Conservation (phyloP, 2,888 invertebrate genomes). For the Trisateles emortualis region DNA sequence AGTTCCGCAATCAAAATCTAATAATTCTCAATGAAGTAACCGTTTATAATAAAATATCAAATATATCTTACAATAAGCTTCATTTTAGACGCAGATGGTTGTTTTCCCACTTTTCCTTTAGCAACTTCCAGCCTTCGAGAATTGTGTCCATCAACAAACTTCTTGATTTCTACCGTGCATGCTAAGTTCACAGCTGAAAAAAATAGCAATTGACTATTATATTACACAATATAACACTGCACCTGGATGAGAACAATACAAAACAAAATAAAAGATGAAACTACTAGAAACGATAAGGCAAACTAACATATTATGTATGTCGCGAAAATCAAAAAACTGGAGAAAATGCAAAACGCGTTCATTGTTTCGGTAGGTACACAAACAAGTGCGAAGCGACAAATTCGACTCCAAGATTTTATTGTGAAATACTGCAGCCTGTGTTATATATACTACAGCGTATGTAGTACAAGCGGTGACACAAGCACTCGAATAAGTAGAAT, state of each 20-base stretch:
- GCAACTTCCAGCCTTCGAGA: conserved; percentile 48
- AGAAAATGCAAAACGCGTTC: conserved; percentile 57
- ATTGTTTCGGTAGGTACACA: conserved; percentile 52
- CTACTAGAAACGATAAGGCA: neutral
- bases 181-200: conserved; percentile 53
- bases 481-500: conserved; percentile 22
- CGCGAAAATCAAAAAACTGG: conserved; percentile 46
- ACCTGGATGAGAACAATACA: neutral
- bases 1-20: too few species aligned
- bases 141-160: conserved; percentile 61
- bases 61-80: conserved; percentile 51
- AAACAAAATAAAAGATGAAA: neutral
- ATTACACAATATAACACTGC: neutral
- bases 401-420: conserved; percentile 38
- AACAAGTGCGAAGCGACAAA: conserved; percentile 26
- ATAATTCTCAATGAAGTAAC: too few species aligned
- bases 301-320: conserved; percentile 61
- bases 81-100: conserved; percentile 59
- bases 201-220: conserved; percentile 2
- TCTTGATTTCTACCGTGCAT: conserved; percentile 45
- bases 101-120: conserved; percentile 50
- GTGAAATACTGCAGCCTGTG: conserved; percentile 30
- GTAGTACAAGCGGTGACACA: conserved; percentile 32
- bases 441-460: conserved; percentile 38
- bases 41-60: neutral